These are phyloP conservation scores for Drosophila azteca DNA, from an alignment of 1,140 invertebrate species.

Conservation along the genomic window DNA sequence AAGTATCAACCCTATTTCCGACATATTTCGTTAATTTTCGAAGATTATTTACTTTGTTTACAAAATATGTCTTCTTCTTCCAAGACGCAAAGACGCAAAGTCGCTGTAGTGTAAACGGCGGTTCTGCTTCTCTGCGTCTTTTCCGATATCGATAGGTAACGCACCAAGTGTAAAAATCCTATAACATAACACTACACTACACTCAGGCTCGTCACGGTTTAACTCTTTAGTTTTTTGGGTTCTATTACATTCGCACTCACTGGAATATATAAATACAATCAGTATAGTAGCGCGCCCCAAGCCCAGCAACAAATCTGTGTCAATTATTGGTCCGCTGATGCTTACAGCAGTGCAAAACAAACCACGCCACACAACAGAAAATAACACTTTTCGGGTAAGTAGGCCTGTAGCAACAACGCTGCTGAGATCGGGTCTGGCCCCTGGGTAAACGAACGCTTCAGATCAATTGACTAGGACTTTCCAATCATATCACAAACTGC, in stretches of 20 bases:
- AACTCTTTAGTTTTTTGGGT: constrained; percentile 80
- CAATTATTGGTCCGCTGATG: constrained; percentile 53
- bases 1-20: too few species aligned
- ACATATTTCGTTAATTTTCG: too few species aligned
- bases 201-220: constrained; percentile 67
- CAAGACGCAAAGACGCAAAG: too few species aligned
- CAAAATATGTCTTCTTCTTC: too few species aligned
- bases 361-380: constrained; percentile 1
- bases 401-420: not conserved
- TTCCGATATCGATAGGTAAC: too few species aligned
- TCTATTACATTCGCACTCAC: constrained; percentile 58
- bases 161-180: too few species aligned
- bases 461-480: not conserved
- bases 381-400: constrained; percentile 43
- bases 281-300: constrained; percentile 18
- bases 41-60: too few species aligned
- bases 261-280: constrained; percentile 28
- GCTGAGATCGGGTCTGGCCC: not conserved
- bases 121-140: too few species aligned
- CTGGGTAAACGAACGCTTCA: too few species aligned
- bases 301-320: constrained; percentile 32
- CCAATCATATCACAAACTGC: constrained; percentile 10
- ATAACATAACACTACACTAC: constrained; percentile 39
- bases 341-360: too few species aligned
- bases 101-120: too few species aligned